These are phyloP conservation scores for Acipenser ruthenus DNA, from an alignment of 2,797 vertebrate species.

Conservation along the genomic window DNA sequence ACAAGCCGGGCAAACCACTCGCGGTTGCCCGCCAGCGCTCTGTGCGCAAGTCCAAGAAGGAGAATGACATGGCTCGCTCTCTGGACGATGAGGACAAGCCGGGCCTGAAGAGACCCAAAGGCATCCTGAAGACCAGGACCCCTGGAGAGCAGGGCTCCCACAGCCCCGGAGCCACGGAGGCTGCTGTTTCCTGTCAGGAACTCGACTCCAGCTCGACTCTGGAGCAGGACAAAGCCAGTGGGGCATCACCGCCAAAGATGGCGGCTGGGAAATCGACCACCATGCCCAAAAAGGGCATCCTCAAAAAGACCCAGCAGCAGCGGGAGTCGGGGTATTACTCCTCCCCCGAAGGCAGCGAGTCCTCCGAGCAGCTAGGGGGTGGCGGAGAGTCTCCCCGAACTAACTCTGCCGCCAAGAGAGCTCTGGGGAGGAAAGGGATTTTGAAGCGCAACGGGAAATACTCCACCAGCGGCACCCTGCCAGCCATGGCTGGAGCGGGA, in stretches of 20 bases:
- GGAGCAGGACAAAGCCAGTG: constrained; percentile 51
- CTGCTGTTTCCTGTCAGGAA: constrained; percentile 54
- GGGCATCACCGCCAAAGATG: constrained; percentile 64
- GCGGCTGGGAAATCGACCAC: constrained; percentile 61
- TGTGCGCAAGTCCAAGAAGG: constrained; percentile 91
- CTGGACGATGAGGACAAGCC: constrained; percentile 69
- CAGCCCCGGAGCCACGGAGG: constrained; percentile 72
- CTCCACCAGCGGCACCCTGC: constrained; percentile 60
- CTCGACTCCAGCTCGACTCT: constrained; percentile 58
- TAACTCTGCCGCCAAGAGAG: constrained; percentile 58
- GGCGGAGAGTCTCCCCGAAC: constrained; percentile 28
- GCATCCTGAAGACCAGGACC: constrained; percentile 87
- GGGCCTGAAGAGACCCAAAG: constrained; percentile 86
- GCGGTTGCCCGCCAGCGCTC: constrained; percentile 73
- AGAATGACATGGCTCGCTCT: constrained; percentile 72
- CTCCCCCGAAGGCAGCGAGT: constrained; percentile 92
- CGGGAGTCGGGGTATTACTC: constrained; percentile 98
- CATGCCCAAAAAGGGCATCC: constrained; percentile 93
- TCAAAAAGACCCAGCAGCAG: constrained; percentile 94
- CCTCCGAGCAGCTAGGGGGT: constrained; percentile 78
- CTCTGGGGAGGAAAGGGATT: constrained; percentile 84
- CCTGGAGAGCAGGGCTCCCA: constrained; percentile 78
- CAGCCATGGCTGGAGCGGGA: constrained; percentile 30
- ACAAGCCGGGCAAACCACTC: constrained; percentile 49
- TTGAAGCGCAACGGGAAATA: constrained; percentile 93